Conservation (phyloP, 2,888 invertebrate species). For the Agrochola lota region DNA sequence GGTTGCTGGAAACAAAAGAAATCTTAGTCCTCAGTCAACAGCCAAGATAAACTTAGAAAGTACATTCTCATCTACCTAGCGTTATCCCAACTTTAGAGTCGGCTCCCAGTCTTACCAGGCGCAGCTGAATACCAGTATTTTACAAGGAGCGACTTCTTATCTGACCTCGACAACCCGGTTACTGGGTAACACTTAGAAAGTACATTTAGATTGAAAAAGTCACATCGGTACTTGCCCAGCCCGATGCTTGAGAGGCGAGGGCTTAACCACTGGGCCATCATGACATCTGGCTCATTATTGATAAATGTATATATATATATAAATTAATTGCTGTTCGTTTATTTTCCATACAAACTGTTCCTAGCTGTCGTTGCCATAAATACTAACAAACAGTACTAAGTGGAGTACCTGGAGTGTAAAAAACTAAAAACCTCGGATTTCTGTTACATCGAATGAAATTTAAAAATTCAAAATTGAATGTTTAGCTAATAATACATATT, state of each 20-base stretch:
- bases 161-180: neutral
- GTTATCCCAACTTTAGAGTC: neutral
- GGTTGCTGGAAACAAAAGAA: conserved; percentile 84
- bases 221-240: neutral
- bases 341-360: too few relatives aligned
- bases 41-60: neutral
- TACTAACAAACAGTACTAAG: too few relatives aligned
- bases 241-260: neutral
- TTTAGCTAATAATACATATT: too few relatives aligned
- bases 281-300: neutral
- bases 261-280: neutral
- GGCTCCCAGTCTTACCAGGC: neutral
- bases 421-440: too few relatives aligned
- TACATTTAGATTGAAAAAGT: neutral
- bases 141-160: neutral
- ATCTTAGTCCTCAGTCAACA: neutral
- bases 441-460: too few relatives aligned
- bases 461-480: too few relatives aligned
- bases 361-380: too few relatives aligned
- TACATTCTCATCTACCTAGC: neutral
- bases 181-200: neutral
- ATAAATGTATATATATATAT: too few relatives aligned
- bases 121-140: neutral
- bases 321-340: too few relatives aligned
- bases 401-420: too few relatives aligned